Evolutionary conservation across 1,140 invertebrate genomes (phyloP).

Genomic region (Centruroides vittatus): DNA sequence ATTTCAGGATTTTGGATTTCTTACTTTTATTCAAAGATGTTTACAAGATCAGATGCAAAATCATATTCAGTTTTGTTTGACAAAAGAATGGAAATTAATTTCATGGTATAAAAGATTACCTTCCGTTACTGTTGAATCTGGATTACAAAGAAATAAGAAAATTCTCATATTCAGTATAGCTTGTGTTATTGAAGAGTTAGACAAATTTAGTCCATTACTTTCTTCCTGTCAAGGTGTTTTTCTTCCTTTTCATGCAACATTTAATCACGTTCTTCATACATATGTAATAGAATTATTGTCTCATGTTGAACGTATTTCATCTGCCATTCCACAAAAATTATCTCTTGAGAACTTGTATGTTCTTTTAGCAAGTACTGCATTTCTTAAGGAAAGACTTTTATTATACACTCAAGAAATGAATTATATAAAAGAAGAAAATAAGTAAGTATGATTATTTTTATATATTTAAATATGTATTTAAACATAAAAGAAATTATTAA

Average conservation of each 20-base stretch:
- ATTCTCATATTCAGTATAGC: slow-evolving; percentile 4
- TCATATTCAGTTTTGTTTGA: background rate
- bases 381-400: slow-evolving; percentile 3
- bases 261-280: slow-evolving; percentile 9
- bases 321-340: background rate
- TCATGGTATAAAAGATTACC: slow-evolving; percentile 2
- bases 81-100: slow-evolving; percentile 3
- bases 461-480: background rate
- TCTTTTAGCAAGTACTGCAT: slow-evolving; percentile 3
- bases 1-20: slow-evolving; percentile 2
- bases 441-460: background rate
- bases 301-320: slow-evolving; percentile 1
- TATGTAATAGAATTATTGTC: slow-evolving; percentile 8
- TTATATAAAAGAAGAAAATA: background rate
- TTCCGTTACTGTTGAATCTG: background rate
- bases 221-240: slow-evolving; percentile 1
- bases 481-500: too few species aligned
- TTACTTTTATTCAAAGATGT: slow-evolving; percentile 5
- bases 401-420: slow-evolving; percentile 4
- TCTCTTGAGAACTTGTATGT: slow-evolving; percentile 1
- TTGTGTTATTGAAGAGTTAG: background rate
- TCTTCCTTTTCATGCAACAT: slow-evolving; percentile 7
- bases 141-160: background rate
- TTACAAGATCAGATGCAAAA: slow-evolving; percentile 6
- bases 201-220: slow-evolving; percentile 6